phyloP scores from a whole-genome alignment of 2,888 invertebrate genomes.

The Ophion obscuratus region DNA sequence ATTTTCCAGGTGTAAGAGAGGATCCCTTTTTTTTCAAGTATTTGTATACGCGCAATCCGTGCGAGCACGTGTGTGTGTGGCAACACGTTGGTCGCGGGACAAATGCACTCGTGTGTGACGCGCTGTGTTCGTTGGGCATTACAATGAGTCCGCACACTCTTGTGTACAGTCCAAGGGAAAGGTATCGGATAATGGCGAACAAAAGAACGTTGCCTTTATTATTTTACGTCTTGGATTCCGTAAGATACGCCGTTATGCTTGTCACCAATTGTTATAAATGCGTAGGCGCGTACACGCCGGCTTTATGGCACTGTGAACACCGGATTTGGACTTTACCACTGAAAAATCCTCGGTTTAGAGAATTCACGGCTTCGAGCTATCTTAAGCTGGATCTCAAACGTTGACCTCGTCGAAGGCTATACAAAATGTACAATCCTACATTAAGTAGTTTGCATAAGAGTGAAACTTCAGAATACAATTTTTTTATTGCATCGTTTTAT shows the following conservation, averaged over 20 bases:
- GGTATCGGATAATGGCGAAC: constrained; percentile 9
- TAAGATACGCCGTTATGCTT: not conserved
- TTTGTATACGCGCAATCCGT: constrained; percentile 37
- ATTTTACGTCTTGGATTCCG: not conserved
- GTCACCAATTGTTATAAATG: not conserved
- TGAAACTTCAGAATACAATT: too few relatives aligned
- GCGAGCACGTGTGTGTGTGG: constrained; percentile 19
- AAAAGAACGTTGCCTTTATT: constrained; percentile 13
- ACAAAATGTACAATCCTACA: too few relatives aligned
- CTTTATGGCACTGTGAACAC: not conserved
- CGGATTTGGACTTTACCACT: not conserved
- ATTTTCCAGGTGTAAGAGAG: constrained; percentile 43
- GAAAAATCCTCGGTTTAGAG: not conserved
- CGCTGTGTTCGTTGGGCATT: constrained; percentile 22
- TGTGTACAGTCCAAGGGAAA: constrained; percentile 14
- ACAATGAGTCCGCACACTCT: constrained; percentile 31
- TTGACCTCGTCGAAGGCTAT: too few relatives aligned
- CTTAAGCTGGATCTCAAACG: not conserved
- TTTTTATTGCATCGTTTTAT: too few relatives aligned
- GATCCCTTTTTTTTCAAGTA: constrained; percentile 33
- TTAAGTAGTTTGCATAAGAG: too few relatives aligned
- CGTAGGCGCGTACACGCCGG: not conserved
- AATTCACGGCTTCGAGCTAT: not conserved
- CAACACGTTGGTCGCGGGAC: constrained; percentile 38
- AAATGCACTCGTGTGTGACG: constrained; percentile 59